Base-by-base conservation (phyloP, 2,888 invertebrate genomes). In the Drosophila suboccidentalis region DNA sequence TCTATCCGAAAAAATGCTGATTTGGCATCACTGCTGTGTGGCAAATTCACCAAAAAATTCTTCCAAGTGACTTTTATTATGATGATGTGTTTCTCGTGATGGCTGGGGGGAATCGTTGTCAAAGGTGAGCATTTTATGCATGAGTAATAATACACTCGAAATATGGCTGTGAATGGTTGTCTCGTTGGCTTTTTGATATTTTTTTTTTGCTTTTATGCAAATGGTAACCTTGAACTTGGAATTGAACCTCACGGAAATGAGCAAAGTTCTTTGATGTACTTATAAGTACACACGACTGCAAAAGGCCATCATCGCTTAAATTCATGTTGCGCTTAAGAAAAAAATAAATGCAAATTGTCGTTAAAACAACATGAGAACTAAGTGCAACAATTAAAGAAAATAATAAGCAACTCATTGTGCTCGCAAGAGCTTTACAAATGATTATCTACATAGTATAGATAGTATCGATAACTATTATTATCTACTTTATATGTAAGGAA, bases 191-290 rank as follows among this genome's bases (percentile, higher is more conserved):
- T n/a, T 36, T n/a, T 5, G 9, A 17, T 0, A 32, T 58, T 10
- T 6, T 43, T 34, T 46, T 39, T 58, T 49, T 46, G 55, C 78
- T 78, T 75, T 66, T 65, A 78, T 75, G 69, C 78, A 72, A 86
- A 75, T 83, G 78, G 22, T 86, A 63, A 86, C 88, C 88, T 84
- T 84, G 88, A 84, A 86, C 84, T 84, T 84, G 86, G 76, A 68
- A 79, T 62, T 71, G 67, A 80, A 74, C 80, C 66, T 50, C 51
- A 34, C 53, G 62, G 54, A 78, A 79, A 50, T 66, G 76, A 62
- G 61, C 70, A 78, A 77, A 75, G 73, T 80, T 76, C 77, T 73
- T 78, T 49, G 49, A 47, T 50, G 58, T 39, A 59, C 49, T 39
- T 55, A 51, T 41, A 44, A 41, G 19, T 39, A 50, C 19, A 8